Conservation (phyloP, 1,140 invertebrate genomes). For the Euwallacea fornicatus region DNA sequence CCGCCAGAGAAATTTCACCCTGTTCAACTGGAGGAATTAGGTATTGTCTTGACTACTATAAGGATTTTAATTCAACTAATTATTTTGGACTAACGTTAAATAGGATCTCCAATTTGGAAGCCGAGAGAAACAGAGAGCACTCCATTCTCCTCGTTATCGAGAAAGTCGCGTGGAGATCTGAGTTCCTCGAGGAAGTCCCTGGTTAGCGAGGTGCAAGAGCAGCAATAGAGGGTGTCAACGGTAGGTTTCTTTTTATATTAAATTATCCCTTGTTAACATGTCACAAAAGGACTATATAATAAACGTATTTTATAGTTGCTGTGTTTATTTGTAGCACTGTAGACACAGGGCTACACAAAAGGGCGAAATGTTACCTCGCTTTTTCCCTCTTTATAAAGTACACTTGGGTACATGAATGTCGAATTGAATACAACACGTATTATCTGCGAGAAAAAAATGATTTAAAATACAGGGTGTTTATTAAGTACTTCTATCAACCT, state of each 20-base stretch:
- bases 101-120: constrained; percentile 90
- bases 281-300: constrained; percentile 26
- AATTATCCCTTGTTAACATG: constrained; percentile 32
- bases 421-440: too few species aligned
- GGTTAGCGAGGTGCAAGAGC: constrained; percentile 48
- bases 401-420: too few species aligned
- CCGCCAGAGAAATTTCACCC: constrained; percentile 88
- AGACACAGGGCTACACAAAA: too few species aligned
- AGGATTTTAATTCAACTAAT: constrained; percentile 49
- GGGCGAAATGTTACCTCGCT: too few species aligned
- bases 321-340: background rate
- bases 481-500: too few species aligned
- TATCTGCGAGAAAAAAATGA: too few species aligned
- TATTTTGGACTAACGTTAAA: constrained; percentile 39
- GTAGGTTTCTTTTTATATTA: constrained; percentile 23
- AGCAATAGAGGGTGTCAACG: constrained; percentile 37
- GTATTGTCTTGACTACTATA: constrained; percentile 56
- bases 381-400: too few species aligned
- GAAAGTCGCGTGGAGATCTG: constrained; percentile 51
- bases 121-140: constrained; percentile 66
- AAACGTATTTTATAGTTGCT: constrained; percentile 27
- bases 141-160: constrained; percentile 55
- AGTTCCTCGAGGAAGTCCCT: constrained; percentile 54
- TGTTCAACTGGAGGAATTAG: constrained; percentile 80
- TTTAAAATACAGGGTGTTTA: too few species aligned